Evolutionary conservation across 1,140 invertebrate species (phyloP).

Genomic region (Nephila pilipes): DNA sequence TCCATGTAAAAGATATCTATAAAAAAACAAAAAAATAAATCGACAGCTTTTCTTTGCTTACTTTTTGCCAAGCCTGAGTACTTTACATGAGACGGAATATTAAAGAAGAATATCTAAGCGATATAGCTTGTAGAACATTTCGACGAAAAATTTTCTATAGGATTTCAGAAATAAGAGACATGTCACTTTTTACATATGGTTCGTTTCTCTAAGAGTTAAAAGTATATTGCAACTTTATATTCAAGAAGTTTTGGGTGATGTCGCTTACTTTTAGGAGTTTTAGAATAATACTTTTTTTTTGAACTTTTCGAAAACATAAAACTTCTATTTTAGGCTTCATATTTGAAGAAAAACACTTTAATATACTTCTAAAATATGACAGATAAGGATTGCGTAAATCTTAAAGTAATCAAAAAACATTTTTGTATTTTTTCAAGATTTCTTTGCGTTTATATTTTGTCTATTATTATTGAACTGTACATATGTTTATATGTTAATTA

Average conservation of each 20-base stretch:
- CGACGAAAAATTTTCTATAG: neutral
- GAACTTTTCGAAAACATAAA: too few relatives aligned
- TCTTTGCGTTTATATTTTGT: too few relatives aligned
- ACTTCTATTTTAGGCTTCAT: too few relatives aligned
- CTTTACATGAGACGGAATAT: neutral
- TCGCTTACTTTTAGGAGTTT: neutral
- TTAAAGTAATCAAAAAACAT: too few relatives aligned
- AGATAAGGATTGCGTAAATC: too few relatives aligned
- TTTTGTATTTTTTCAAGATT: too few relatives aligned
- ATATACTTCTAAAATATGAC: too few relatives aligned
- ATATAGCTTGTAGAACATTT: neutral
- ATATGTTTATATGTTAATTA: too few relatives aligned
- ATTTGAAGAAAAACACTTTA: too few relatives aligned
- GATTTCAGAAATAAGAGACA: neutral
- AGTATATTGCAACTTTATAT: neutral
- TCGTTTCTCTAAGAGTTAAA: neutral
- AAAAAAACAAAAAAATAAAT: neutral
- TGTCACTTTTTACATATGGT: neutral
- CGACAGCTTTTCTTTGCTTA: neutral
- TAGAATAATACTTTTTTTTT: neutral
- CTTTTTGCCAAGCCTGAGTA: neutral
- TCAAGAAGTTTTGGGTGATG: neutral
- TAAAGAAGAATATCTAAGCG: neutral
- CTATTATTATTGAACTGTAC: too few relatives aligned
- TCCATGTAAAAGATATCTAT: neutral